Evolutionary conservation across 2,888 invertebrate genomes (phyloP).

Genomic region (Cepaea hortensis): DNA sequence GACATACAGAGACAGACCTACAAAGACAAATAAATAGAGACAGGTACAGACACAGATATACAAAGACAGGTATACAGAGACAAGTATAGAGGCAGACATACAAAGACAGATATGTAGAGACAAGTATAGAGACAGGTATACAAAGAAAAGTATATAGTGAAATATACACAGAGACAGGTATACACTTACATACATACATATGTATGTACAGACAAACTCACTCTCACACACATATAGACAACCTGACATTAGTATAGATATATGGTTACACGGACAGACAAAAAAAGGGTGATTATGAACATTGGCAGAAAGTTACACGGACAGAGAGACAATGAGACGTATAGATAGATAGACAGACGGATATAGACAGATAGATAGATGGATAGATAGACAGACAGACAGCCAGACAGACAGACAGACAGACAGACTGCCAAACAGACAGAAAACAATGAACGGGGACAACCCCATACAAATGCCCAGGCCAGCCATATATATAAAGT

Average conservation of each 20-base stretch:
- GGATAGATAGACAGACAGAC: background rate
- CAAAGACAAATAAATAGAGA: background rate
- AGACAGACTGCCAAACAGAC: no score
- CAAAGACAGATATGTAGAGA: background rate
- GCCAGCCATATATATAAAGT: no score
- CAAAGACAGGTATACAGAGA: background rate
- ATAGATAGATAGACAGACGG: conserved; percentile 14
- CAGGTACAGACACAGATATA: background rate
- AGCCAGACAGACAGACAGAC: no score
- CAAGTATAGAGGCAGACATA: background rate
- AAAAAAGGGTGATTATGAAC: background rate
- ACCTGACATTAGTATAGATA: background rate
- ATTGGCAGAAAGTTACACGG: conserved; percentile 19
- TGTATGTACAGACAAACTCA: background rate
- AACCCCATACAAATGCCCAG: no score
- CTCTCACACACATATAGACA: background rate
- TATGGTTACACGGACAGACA: background rate
- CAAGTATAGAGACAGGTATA: background rate
- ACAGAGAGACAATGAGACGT: background rate
- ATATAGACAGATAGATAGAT: background rate
- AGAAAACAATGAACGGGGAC: no score
- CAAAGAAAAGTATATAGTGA: background rate
- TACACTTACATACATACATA: background rate
- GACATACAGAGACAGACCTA: background rate
- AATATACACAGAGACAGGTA: background rate